These are phyloP conservation scores for Gibbula magus DNA, from an alignment of 2,888 invertebrate genomes.

Conservation along the genomic window DNA sequence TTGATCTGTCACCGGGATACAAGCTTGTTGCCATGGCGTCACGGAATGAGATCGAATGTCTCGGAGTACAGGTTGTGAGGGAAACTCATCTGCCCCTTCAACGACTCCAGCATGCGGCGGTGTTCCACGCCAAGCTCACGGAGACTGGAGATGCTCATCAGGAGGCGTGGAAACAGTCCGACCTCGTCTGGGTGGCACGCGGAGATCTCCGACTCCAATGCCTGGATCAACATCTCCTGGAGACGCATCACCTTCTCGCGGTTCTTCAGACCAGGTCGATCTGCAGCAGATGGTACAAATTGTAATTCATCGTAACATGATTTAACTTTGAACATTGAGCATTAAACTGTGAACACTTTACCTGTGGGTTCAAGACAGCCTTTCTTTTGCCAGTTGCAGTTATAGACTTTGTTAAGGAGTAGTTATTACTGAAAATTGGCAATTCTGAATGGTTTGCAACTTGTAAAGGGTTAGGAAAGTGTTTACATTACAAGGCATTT, in stretches of 20 bases:
- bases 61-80: slow-evolving; percentile 71
- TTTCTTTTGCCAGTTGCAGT: too few relatives aligned
- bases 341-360: too few relatives aligned
- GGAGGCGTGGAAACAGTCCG: slow-evolving; percentile 71
- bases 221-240: slow-evolving; percentile 71
- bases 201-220: slow-evolving; percentile 69
- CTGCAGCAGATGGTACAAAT: slow-evolving; percentile 45
- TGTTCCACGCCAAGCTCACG: slow-evolving; percentile 74
- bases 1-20: slow-evolving; percentile 15
- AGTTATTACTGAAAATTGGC: too few relatives aligned
- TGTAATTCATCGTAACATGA: too few relatives aligned
- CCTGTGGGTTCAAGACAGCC: too few relatives aligned
- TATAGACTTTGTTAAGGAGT: too few relatives aligned
- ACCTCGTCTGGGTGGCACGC: slow-evolving; percentile 67
- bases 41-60: slow-evolving; percentile 70
- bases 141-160: slow-evolving; percentile 74
- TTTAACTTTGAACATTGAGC: too few relatives aligned
- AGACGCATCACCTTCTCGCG: slow-evolving; percentile 71
- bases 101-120: slow-evolving; percentile 68
- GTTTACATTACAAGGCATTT: too few relatives aligned
- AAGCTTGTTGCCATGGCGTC: slow-evolving; percentile 27
- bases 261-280: slow-evolving; percentile 71
- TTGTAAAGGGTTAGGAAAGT: too few relatives aligned
- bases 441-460: too few relatives aligned
- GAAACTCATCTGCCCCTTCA: slow-evolving; percentile 71